A percentile compares a stretch with the other conserved stretches of the same genome.
phyloP scores from a whole-genome alignment of 2,888 invertebrate species.

The Ophion slaviceki region DNA sequence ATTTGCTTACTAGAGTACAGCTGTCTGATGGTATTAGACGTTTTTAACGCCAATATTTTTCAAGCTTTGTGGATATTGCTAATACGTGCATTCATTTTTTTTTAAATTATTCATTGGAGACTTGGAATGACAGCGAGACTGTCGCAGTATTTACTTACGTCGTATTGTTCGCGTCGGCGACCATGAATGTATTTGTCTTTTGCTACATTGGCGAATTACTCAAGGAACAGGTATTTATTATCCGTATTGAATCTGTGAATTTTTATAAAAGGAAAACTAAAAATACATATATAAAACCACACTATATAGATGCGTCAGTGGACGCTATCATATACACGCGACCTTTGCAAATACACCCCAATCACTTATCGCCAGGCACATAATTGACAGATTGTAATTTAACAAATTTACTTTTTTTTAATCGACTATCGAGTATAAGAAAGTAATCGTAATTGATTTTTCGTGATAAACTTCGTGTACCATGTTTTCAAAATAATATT shows the following conservation, averaged over 20 bases:
- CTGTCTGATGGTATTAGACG: conserved; percentile 73
- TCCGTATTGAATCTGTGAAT: neutral
- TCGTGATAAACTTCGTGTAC: no score
- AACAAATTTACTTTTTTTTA: no score
- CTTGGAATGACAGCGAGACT: conserved; percentile 66
- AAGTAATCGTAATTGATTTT: no score
- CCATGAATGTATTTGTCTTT: conserved; percentile 66
- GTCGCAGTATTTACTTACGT: conserved; percentile 63
- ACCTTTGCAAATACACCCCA: no score
- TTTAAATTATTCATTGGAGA: conserved; percentile 51
- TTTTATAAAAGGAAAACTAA: no score
- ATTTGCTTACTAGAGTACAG: conserved; percentile 79
- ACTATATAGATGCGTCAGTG: no score
- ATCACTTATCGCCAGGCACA: no score
- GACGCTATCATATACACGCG: no score
- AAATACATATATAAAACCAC: no score
- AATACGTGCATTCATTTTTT: neutral
- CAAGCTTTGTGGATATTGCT: neutral
- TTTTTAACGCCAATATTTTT: neutral
- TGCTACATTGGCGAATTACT: conserved; percentile 54
- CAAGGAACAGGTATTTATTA: conserved; percentile 34
- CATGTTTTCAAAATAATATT: no score
- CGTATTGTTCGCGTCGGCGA: conserved; percentile 58
- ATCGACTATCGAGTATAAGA: no score
- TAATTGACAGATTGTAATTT: no score